A percentile compares a stretch with the other conserved stretches of the same genome.
phyloP scores from a whole-genome alignment of 2,113 vertebrate genomes.

The Isichthys henryi region DNA sequence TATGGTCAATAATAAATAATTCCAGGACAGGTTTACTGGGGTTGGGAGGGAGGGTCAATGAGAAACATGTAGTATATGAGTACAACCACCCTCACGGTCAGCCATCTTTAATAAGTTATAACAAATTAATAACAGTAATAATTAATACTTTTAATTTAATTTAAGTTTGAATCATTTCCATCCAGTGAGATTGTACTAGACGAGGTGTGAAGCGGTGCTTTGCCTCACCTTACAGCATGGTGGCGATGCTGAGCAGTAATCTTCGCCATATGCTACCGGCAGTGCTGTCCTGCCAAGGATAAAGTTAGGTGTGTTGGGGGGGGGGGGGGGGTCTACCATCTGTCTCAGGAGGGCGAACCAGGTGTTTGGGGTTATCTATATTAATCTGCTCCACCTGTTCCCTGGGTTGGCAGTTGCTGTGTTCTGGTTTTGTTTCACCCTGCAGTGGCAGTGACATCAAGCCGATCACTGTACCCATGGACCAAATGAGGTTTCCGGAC shows the following conservation, averaged over 20 bases:
- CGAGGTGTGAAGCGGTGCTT: not conserved
- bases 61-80: not conserved
- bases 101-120: not conserved
- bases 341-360: not conserved
- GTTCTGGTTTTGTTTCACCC: not conserved
- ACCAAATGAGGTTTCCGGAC: not conserved
- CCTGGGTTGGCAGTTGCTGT: not conserved
- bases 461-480: not conserved
- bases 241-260: not conserved
- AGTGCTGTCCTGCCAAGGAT: not conserved
- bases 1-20: not conserved
- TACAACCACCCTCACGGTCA: not conserved
- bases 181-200: not conserved
- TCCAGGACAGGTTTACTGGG: not conserved
- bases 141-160: not conserved
- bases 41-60: not conserved
- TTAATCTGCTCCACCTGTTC: not conserved
- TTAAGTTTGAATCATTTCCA: not conserved
- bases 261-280: not conserved
- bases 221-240: not conserved
- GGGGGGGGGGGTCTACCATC: not conserved
- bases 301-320: not conserved
- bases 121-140: not conserved
- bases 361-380: not conserved
- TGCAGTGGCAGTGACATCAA: not conserved